These are phyloP conservation scores for Epirrita christyi DNA, from an alignment of 2,888 invertebrate species.

Conservation along the genomic window DNA sequence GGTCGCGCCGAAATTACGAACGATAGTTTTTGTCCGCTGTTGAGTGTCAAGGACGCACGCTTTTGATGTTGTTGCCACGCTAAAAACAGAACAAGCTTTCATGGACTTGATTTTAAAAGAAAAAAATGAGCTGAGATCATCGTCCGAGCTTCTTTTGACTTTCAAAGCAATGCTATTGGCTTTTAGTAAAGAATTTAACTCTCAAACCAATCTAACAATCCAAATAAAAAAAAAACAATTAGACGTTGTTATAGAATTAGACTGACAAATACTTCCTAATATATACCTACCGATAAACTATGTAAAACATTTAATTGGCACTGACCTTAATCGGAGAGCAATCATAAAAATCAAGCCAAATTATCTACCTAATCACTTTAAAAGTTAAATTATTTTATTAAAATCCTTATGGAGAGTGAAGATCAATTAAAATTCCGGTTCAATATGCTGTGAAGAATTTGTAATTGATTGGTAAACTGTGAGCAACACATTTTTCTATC, in stretches of 20 bases:
- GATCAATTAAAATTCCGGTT: slow-evolving; percentile 49
- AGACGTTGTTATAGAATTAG: background rate
- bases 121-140: slow-evolving; percentile 25
- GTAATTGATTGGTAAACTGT: background rate
- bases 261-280: slow-evolving; percentile 25
- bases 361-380: slow-evolving; percentile 34
- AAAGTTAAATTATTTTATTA: slow-evolving; percentile 40
- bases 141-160: slow-evolving; percentile 14
- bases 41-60: slow-evolving; percentile 79
- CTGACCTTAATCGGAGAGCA: slow-evolving; percentile 40
- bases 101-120: slow-evolving; percentile 32
- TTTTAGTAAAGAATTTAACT: background rate
- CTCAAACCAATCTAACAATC: background rate
- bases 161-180: slow-evolving; percentile 16
- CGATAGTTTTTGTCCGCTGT: slow-evolving; percentile 77
- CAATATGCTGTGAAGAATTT: slow-evolving; percentile 51
- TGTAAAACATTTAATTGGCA: slow-evolving; percentile 37
- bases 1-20: slow-evolving; percentile 72
- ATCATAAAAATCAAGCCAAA: slow-evolving; percentile 37
- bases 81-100: slow-evolving; percentile 38
- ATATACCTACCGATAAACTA: slow-evolving; percentile 24
- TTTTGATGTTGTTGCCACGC: slow-evolving; percentile 61
- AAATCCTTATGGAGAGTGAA: slow-evolving; percentile 49
- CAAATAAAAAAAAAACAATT: background rate
- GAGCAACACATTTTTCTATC: too few species aligned